These are phyloP conservation scores for Autographa gamma DNA, from an alignment of 2,888 invertebrate species.

Conservation along the genomic window DNA sequence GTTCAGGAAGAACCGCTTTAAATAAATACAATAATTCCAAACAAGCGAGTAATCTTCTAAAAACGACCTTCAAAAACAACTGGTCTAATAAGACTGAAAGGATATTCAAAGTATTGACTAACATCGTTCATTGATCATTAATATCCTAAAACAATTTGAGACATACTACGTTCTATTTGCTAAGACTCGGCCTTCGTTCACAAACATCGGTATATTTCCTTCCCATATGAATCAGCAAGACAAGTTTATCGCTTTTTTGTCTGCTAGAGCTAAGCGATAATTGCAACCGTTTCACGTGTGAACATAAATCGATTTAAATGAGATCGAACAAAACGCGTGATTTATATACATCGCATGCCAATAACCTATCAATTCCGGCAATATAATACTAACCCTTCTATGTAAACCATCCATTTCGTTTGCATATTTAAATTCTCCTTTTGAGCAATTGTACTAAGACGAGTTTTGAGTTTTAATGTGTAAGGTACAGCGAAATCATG, in stretches of 20 bases:
- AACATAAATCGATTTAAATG: constrained; percentile 48
- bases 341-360: constrained; percentile 29
- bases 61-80: not conserved
- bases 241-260: constrained; percentile 47
- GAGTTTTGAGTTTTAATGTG: constrained; percentile 61
- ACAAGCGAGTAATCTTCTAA: not conserved
- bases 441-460: constrained; percentile 61
- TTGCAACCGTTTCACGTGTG: constrained; percentile 8
- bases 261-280: constrained; percentile 39
- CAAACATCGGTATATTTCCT: constrained; percentile 52
- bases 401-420: constrained; percentile 32
- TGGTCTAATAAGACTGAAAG: not conserved
- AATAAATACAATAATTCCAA: no score
- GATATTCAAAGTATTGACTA: not conserved
- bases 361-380: constrained; percentile 17
- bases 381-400: constrained; percentile 35
- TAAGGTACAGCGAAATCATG: constrained; percentile 60
- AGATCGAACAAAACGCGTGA: constrained; percentile 43
- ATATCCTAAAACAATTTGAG: constrained; percentile 29
- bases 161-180: constrained; percentile 19
- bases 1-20: no score
- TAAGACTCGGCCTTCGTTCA: constrained; percentile 53
- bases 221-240: constrained; percentile 58
- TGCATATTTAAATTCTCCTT: constrained; percentile 52
- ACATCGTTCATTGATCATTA: constrained; percentile 21